Conservation (phyloP, 2,113 vertebrate species). For the Percopsis transmontana region DNA sequence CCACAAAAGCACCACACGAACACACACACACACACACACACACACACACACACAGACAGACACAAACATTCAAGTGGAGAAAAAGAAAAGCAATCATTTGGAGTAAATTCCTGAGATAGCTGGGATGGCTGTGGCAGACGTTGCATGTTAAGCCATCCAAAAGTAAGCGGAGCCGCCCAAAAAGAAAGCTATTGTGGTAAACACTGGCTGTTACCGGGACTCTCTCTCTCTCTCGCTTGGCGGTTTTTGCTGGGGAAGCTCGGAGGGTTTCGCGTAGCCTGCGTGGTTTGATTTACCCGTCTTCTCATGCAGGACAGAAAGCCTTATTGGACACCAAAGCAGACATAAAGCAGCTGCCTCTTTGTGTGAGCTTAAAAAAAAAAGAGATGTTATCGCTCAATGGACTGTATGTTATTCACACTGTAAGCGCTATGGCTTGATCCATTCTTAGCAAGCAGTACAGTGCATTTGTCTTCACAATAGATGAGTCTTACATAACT, state of each 20-base stretch:
- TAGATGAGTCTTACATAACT: slow-evolving; percentile 31
- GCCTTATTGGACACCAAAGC: slow-evolving; percentile 48
- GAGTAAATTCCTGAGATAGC: slow-evolving; percentile 77
- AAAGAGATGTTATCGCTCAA: slow-evolving; percentile 68
- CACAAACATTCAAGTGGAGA: slow-evolving; percentile 39
- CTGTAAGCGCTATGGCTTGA: slow-evolving; percentile 39
- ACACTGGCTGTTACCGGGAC: slow-evolving; percentile 22
- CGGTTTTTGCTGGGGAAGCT: slow-evolving; percentile 41
- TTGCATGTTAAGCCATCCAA: slow-evolving; percentile 39
- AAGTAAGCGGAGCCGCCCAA: slow-evolving; percentile 48
- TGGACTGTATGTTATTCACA: slow-evolving; percentile 48
- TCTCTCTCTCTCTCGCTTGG: slow-evolving; percentile 13
- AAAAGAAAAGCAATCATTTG: slow-evolving; percentile 77
- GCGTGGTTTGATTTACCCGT: slow-evolving; percentile 56
- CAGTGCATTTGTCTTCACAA: slow-evolving; percentile 55
- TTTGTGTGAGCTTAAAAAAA: slow-evolving; percentile 30
- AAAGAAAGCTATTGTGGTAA: slow-evolving; percentile 48
- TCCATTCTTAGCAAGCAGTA: slow-evolving; percentile 40
- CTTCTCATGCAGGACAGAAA: slow-evolving; percentile 47
- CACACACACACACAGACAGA: slow-evolving; percentile 22
- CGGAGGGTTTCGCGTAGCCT: slow-evolving; percentile 37
- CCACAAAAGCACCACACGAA: slow-evolving; percentile 4
- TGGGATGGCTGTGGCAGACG: slow-evolving; percentile 65
- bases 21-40: slow-evolving; percentile 33
- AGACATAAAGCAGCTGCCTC: slow-evolving; percentile 67